A percentile compares a stretch with the other conserved stretches of the same genome.
These are phyloP conservation scores for Rapana venosa DNA, from an alignment of 2,888 invertebrate genomes.

Conservation along the genomic window DNA sequence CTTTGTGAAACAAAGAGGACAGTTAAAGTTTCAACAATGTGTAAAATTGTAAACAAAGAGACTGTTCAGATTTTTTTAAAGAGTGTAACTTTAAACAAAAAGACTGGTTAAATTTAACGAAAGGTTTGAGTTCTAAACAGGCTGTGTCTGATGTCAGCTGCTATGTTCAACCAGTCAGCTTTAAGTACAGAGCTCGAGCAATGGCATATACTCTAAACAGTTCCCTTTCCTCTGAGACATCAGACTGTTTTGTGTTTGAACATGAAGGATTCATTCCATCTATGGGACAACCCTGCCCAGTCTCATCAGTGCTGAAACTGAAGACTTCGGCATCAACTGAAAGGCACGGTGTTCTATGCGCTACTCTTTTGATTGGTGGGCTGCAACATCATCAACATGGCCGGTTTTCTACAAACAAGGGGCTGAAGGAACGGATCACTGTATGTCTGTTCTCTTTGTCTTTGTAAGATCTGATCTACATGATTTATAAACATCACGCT, in stretches of 20 bases:
- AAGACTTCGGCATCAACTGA: background rate
- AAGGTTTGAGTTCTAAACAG: no score
- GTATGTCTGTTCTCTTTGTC: conserved; percentile 24
- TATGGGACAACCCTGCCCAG: conserved; percentile 19
- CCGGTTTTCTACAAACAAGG: conserved; percentile 25
- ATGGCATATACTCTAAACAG: background rate
- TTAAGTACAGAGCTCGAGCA: background rate
- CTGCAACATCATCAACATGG: conserved; percentile 24
- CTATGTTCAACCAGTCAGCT: background rate
- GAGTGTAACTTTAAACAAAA: no score
- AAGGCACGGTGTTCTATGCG: background rate
- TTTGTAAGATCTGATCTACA: background rate
- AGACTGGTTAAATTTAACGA: no score
- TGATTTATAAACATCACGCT: background rate
- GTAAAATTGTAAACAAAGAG: no score
- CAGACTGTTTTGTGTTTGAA: background rate
- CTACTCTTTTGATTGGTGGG: conserved; percentile 4
- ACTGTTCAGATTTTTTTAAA: no score
- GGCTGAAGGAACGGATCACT: conserved; percentile 19
- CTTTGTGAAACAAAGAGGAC: no score
- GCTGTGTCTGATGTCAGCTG: background rate
- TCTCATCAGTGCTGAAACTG: background rate
- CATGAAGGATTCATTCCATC: background rate
- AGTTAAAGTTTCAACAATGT: no score
- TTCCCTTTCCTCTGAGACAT: background rate